Base-by-base conservation (phyloP, 2,113 vertebrate species). In the cat (Felis catus) region DNA sequence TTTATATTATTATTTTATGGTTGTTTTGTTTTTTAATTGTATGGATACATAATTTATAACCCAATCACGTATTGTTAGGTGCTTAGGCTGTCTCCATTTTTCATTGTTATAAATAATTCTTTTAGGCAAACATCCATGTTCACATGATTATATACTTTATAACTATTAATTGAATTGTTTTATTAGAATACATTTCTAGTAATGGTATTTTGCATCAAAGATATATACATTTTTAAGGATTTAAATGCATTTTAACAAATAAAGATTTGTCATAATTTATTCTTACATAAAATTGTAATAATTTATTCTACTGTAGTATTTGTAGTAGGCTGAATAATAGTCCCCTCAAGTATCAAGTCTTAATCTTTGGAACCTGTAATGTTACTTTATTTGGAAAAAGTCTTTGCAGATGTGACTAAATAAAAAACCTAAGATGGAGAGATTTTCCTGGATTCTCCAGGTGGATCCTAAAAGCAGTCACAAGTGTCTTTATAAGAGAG, bases 91-190 rank as follows among this genome's bases (percentile, higher is more conserved):
- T 84, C 89, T 91, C 45, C n/a, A 48, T 23, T 91, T 95, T 90
- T 91, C n/a, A 74, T 93, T 61, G 68, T 92, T 89, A 31, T 95
- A 68, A 85, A 70, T 58, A 89, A 70, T 45, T 70, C 1, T 31
- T 80, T 74, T 89, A 87, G 27, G 41, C 66, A n/a, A 87, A 73
- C 16, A 70, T 76, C 9, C 29, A 63, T 82, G 13, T 70, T 92
- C 19, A 66, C 27, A 41, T 58, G 13, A 61, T 76, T 68, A 29
- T n/a, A 31, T 83, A 78, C 23, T 36, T 61, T 86, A 76, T 18
- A 71, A 65, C 31, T 83, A 78, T 86, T 95, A 86, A 78, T 12
- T 91, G n/a, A 87, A 65, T 74, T 89, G 55, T 71, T 92, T 93
- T 65, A 63, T 78, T 86, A 80, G 36, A 68, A 61, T 76, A 82